A percentile compares a stretch with the other conserved stretches of the same genome.
These are phyloP conservation scores for Dasyprocta punctata DNA, from an alignment of 2,113 vertebrate genomes.

Conservation along the genomic window DNA sequence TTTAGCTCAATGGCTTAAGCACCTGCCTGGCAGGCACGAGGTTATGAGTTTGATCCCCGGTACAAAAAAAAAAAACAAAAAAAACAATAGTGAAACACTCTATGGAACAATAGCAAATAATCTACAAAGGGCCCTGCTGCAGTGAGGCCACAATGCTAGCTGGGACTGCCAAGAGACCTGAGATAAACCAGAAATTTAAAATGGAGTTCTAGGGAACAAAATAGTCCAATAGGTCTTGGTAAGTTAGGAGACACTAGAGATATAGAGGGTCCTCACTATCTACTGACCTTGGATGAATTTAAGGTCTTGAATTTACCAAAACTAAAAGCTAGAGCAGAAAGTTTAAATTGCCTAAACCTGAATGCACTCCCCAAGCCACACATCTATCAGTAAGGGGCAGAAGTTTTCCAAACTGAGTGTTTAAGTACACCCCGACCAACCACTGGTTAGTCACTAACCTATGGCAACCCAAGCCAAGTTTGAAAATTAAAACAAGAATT, in stretches of 20 bases:
- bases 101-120: not conserved
- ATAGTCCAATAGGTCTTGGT: not conserved
- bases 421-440: not conserved
- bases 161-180: not conserved
- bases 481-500: constrained; percentile 46
- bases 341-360: not conserved
- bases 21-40: no score
- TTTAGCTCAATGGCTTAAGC: no score
- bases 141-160: not conserved
- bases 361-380: constrained; percentile 20
- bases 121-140: constrained; percentile 6
- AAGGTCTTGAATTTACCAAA: constrained; percentile 9
- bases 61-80: no score
- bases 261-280: not conserved
- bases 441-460: not conserved
- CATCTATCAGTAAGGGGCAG: not conserved
- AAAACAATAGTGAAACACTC: not conserved
- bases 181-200: not conserved
- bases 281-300: not conserved
- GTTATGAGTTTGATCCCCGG: no score
- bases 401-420: not conserved
- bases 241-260: constrained; percentile 6
- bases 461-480: not conserved
- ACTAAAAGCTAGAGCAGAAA: constrained; percentile 8
- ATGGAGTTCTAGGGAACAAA: constrained; percentile 19